phyloP scores from a whole-genome alignment of 2,888 invertebrate species.

The Tenthredo mesomela region DNA sequence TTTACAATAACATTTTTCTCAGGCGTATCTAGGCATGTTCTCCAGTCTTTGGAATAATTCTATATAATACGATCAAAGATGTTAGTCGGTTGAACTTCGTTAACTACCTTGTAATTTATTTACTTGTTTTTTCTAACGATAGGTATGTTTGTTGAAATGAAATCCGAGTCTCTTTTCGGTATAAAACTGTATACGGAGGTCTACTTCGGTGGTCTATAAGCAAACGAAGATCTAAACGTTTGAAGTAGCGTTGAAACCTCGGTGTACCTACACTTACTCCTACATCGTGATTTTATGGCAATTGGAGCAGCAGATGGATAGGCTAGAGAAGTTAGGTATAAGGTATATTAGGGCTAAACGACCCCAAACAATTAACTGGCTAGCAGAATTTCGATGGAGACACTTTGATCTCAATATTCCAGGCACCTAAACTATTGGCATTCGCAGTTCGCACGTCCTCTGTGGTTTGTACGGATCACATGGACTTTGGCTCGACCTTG shows the following conservation, averaged over 20 bases:
- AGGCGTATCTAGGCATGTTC: background rate
- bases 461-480: background rate
- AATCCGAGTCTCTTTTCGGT: background rate
- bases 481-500: background rate
- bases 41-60: background rate
- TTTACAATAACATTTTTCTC: background rate
- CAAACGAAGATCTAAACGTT: background rate
- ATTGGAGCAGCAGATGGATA: constrained; percentile 33
- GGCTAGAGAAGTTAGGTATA: background rate
- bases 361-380: constrained; percentile 37
- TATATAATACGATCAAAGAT: background rate
- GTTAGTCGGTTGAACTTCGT: background rate
- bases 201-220: background rate
- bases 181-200: background rate
- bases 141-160: background rate
- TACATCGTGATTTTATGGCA: background rate
- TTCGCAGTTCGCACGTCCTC: background rate
- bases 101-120: background rate
- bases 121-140: background rate
- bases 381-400: background rate
- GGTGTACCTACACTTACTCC: no score
- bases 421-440: background rate
- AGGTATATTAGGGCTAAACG: background rate
- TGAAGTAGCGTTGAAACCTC: background rate
- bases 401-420: constrained; percentile 2